Conservation (phyloP, 2,797 vertebrate species). For the Xenentodon cancila region DNA sequence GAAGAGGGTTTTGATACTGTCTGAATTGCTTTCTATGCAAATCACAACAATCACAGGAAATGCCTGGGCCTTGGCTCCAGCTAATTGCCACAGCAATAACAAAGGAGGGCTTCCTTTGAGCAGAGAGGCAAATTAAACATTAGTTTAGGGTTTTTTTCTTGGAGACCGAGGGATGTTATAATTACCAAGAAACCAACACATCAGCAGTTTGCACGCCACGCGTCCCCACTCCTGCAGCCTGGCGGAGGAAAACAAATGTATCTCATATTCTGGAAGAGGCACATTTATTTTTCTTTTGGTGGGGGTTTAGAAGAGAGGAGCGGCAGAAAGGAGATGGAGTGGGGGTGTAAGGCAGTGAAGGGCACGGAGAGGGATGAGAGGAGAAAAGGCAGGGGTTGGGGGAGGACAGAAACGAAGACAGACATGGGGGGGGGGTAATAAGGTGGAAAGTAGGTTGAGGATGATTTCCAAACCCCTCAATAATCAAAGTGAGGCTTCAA, state of each 20-base stretch:
- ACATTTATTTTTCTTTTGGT: constrained; percentile 13
- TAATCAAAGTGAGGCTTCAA: constrained; percentile 56
- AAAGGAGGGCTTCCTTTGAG: constrained; percentile 77
- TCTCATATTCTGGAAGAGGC: constrained; percentile 71
- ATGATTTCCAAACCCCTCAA: constrained; percentile 55
- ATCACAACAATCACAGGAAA: constrained; percentile 85
- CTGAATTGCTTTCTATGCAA: constrained; percentile 82
- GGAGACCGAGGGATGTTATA: constrained; percentile 80
- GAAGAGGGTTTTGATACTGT: constrained; percentile 63
- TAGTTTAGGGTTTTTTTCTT: constrained; percentile 80
- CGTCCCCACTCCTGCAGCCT: constrained; percentile 59
- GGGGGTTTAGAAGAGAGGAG: constrained; percentile 16
- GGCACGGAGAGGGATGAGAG: constrained; percentile 55
- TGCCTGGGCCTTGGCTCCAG: constrained; percentile 73
- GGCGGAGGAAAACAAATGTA: constrained; percentile 69
- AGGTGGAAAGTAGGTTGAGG: constrained; percentile 56
- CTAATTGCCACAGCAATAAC: constrained; percentile 85
- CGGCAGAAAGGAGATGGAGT: constrained; percentile 42
- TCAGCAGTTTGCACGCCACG: constrained; percentile 77
- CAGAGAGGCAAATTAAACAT: constrained; percentile 81
- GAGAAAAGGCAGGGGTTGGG: constrained; percentile 45
- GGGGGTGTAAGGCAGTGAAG: constrained; percentile 34
- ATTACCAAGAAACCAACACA: constrained; percentile 82
- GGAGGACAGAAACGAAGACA: constrained; percentile 71
- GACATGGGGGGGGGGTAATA: constrained; percentile 51